phyloP scores from a whole-genome alignment of 2,888 invertebrate genomes.

The Nephrocerus scutellatus region DNA sequence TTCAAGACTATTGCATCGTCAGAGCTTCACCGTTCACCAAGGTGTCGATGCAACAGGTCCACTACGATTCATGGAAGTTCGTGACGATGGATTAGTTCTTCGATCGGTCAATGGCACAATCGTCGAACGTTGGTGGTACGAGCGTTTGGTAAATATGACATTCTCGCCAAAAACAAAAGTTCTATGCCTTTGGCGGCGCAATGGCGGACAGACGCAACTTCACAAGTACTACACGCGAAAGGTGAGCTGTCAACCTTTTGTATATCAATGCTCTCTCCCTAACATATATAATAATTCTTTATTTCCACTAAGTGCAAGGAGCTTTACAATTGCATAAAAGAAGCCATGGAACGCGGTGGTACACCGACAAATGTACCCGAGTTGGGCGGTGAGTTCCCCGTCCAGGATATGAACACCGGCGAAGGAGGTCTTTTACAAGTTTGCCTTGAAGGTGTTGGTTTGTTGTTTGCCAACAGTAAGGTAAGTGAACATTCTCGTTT shows the following conservation, averaged over 20 bases:
- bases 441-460: slow-evolving; percentile 98
- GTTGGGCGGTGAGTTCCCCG: slow-evolving; percentile 91
- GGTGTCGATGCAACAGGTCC: slow-evolving; percentile 89
- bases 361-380: slow-evolving; percentile 51
- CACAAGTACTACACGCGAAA: slow-evolving; percentile 99
- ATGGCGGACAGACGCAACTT: slow-evolving; percentile 87
- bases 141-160: slow-evolving; percentile 97
- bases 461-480: slow-evolving; percentile 99
- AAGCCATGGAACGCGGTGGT: slow-evolving; percentile 92
- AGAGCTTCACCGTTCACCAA: slow-evolving; percentile 96
- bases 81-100: slow-evolving; percentile 89
- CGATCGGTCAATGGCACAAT: slow-evolving; percentile 79
- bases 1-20: slow-evolving; percentile 90
- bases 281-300: no score
- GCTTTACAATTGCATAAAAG: slow-evolving; percentile 96
- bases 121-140: slow-evolving; percentile 98
- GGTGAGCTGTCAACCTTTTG: slow-evolving; percentile 51
- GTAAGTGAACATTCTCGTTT: no score
- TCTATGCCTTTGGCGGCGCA: slow-evolving; percentile 93
- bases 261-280: no score
- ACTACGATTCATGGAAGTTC: slow-evolving; percentile 83
- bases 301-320: slow-evolving; percentile 77
- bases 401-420: slow-evolving; percentile 93
- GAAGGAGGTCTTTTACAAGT: slow-evolving; percentile 97
- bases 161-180: slow-evolving; percentile 98